Evolutionary conservation across 2,113 vertebrate genomes (phyloP), one percentile per base, ranked within the genome.

Genomic region (Cyprinodon brontotheroides): DNA sequence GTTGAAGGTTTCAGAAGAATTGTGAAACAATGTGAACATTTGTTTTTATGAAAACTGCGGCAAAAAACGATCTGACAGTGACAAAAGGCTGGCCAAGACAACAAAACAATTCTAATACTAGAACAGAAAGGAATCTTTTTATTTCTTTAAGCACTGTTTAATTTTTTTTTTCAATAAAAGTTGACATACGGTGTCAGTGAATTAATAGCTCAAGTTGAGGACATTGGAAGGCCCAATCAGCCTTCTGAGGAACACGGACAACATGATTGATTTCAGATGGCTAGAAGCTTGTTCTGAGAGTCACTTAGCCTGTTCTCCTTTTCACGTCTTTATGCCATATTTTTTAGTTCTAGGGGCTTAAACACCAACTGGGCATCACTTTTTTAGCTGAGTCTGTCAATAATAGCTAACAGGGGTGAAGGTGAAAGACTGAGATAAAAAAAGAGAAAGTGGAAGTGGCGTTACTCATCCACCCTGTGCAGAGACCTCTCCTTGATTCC

Each of bases 391-490:
- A 67, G 50, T 62, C 12, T 57, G 75, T 86, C 84, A 60, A 82
- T 87, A 78, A 61, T 20, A 11, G 72, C 74, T 65, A 76, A 87
- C 80, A 83, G 84, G 83, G 86, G 77, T 80, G 47, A 41, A 43
- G n/a, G 62, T 67, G 74, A 80, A 76, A 81, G 76, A 74, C 72
- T 59, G 47, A 65, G 72, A 79, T 62, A 64, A 78, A 63, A 75
- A 78, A 72, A 60, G 67, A 47, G 66, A 38, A 2, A 59, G 65
- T 74, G 72, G 14, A 80, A 79, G 72, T 39, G 40, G 62, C 84
- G 79, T 80, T 68, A n/a, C 77, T 78, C 81, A 86, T 83, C 75
- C 73, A 84, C 75, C 72, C 77, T 76, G 80, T 11, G 83, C 86
- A 68, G 79, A 84, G 72, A 83, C 71, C 66, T 65, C 80, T 57